Base-by-base conservation (phyloP, 2,113 vertebrate genomes). In the Neodontobutis hainanensis region DNA sequence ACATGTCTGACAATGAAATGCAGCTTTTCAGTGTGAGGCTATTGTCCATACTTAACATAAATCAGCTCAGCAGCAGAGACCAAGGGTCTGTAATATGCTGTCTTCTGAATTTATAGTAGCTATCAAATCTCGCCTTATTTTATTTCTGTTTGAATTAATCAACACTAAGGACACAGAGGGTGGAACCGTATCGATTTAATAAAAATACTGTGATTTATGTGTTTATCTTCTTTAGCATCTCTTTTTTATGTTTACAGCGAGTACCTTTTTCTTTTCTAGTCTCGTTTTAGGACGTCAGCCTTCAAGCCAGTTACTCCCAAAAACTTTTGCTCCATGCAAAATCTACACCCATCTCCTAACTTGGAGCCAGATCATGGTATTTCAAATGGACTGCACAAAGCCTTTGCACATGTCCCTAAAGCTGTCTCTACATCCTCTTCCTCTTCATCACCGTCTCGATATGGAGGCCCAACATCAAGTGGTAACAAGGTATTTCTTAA, bases 321-420 rank as follows among this genome's bases (percentile, higher is more conserved):
- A 82, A 95, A 93, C 81, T 95, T 98, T 84, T 92, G 95, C 76
- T 98, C 97, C 75, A 94, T 96, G 95, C 97, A 98, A 81, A 93
- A 96, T 77, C 91, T 99, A 61, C 96, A 94, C 3, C 93, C 95
- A 0, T 93, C 94, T 0, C 94, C 95, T 70, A 96, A 96, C 80
- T 92, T 91, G 7, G 95, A 98, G 71, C 57, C 92, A 68, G 95
- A 95, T 58, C 93, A 83, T 0, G 65, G 89, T 14, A 61, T 90
- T 8, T 87, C 90, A 15, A 91, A 90, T 0, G 85, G 90, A 49
- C 80, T 92, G 36, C 86, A 87, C 64, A 77, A 75, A 58, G 81
- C 88, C 15, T 91, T 91, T 38, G 81, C 80, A 62, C 90, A 91
- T 35, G 57, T 75, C 2, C 70, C 91, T 3, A 96, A 88, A 93